Base-by-base conservation (phyloP, 2,797 vertebrate species). In the Typhlichthys eigenmanni region DNA sequence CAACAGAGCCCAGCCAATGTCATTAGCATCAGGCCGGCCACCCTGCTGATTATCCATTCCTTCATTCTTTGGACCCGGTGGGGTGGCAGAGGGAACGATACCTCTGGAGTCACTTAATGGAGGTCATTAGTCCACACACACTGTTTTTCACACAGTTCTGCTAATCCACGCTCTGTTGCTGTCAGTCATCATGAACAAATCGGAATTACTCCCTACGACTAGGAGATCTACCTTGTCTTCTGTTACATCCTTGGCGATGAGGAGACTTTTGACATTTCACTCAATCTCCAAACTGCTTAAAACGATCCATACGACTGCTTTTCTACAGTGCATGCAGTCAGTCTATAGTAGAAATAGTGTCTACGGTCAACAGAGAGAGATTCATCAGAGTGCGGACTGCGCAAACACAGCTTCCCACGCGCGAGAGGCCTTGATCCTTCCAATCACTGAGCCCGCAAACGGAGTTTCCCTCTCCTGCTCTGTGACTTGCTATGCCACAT, bases 91-190 rank as follows among this genome's bases (percentile, higher is more conserved):
- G 69, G 60, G 60, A 61, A 59, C 77, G 60, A 66, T 60, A 72
- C 78, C 58, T 64, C 53, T 34, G 17, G 52, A 68, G 68, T 67
- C 64, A 58, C 53, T 16, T 74, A 75, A 81, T 70, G 64, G 17
- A 62, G 7, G 47, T 61, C 62, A 71, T 84, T 78, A 74, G 79
- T 73, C 69, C 67, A 14, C 14, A 11, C 17, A 17, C 47, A 13
- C 51, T 54, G 45, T 61, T 29, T 34, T 55, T 10, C 60, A 47
- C 46, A 49, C 24, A 7, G 64, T 55, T 46, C 46, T 50, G 5
- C 24, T 66, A 60, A 58, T 61, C 62, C 55, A 66, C 49, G 55
- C 59, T 38, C 62, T 45, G 46, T 47, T 48, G 54, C 67, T 57
- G 58, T 73, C 62, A 57, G 4, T 56, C 47, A 58, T 58, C 58